Evolutionary conservation across 1,140 invertebrate genomes (phyloP).

Genomic region (Pogonognathellus flavescens): DNA sequence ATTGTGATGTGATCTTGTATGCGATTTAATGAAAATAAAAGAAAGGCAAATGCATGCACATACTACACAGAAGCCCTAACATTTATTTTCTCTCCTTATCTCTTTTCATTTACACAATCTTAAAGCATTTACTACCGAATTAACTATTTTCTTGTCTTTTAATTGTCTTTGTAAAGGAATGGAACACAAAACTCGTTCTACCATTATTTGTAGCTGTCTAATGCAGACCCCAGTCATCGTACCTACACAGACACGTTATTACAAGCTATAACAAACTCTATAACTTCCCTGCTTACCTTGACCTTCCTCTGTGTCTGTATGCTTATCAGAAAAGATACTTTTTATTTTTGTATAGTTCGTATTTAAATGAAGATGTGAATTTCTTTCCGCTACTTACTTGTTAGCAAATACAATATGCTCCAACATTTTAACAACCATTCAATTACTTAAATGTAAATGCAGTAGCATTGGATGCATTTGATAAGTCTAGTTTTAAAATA

Average conservation of each 20-base stretch:
- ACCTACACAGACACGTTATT: not conserved
- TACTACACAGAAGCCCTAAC: not conserved
- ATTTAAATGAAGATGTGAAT: too few species aligned
- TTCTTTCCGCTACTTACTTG: too few species aligned
- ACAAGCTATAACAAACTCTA: not conserved
- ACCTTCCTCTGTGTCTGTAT: not conserved
- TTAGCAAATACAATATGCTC: too few species aligned
- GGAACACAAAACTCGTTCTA: not conserved
- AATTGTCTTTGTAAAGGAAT: conserved; percentile 1
- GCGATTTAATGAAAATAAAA: not conserved
- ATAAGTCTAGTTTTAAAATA: too few species aligned
- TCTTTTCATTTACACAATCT: conserved; percentile 45
- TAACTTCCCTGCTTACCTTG: not conserved
- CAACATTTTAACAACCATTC: too few species aligned
- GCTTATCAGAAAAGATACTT: too few species aligned
- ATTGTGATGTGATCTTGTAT: conserved; percentile 34
- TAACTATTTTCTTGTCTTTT: conserved; percentile 5
- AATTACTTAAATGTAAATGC: too few species aligned
- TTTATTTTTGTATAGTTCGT: too few species aligned
- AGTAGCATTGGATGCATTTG: too few species aligned
- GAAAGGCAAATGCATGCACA: not conserved
- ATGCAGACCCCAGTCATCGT: not conserved
- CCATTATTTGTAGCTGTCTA: not conserved
- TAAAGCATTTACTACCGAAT: conserved; percentile 28
- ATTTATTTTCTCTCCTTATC: conserved; percentile 27